Evolutionary conservation across 2,113 vertebrate species (phyloP).

Genomic region (Aptenodytes patagonicus): DNA sequence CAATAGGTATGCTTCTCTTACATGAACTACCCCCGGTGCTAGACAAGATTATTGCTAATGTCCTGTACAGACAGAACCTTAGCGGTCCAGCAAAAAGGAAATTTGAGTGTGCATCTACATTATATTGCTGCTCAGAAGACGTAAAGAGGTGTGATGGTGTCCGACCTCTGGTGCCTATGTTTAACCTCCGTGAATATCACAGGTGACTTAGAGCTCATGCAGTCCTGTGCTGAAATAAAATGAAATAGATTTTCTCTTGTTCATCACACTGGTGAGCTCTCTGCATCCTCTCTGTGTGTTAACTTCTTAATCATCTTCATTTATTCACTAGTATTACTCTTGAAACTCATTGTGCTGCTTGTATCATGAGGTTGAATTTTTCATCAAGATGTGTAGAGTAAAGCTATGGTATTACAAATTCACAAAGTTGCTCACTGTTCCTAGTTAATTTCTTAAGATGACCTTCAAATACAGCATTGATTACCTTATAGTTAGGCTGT

Average conservation of each 20-base stretch:
- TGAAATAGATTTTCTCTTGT: not conserved
- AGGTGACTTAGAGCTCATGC: not conserved
- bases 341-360: not conserved
- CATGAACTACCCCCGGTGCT: accelerated
- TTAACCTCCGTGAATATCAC: not conserved
- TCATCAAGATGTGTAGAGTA: not conserved
- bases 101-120: not conserved
- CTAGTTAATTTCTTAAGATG: not conserved
- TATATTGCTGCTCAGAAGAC: not conserved
- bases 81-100: not conserved
- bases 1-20: not conserved
- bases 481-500: not conserved
- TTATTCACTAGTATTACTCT: not conserved
- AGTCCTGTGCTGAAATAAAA: not conserved
- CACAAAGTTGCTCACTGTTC: not conserved
- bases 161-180: not conserved
- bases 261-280: not conserved
- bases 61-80: not conserved
- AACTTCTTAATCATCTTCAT: not conserved
- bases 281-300: not conserved
- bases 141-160: not conserved
- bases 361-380: not conserved
- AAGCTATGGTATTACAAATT: not conserved
- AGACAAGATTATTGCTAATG: not conserved
- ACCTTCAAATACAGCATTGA: not conserved